A percentile compares a stretch with the other conserved stretches of the same genome.
Evolutionary conservation across 1,140 invertebrate genomes (phyloP).

Genomic region (Aphis gossypii): DNA sequence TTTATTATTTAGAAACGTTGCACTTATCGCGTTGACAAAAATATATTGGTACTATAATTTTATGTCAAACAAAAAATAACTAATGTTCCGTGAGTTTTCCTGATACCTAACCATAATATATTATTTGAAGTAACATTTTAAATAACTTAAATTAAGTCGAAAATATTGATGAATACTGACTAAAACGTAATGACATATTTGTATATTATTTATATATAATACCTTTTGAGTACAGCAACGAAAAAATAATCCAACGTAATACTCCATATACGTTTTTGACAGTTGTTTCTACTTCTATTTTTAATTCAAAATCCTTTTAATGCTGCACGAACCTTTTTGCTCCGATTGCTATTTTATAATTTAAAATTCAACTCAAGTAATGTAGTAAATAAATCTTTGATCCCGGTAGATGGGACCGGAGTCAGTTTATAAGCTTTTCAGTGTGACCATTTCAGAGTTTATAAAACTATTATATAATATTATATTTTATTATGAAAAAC

Average conservation of each 20-base stretch:
- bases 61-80: background rate
- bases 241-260: background rate
- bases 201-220: background rate
- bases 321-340: background rate
- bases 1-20: background rate
- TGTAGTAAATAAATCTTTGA: background rate
- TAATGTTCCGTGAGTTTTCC: background rate
- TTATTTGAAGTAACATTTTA: background rate
- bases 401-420: background rate
- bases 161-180: background rate
- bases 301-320: background rate
- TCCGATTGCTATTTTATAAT: background rate
- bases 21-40: background rate
- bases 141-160: background rate
- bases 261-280: background rate
- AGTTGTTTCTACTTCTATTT: background rate
- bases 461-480: background rate
- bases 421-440: background rate
- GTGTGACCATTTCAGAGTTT: background rate
- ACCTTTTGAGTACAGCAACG: background rate
- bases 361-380: constrained; percentile 21
- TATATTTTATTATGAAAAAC: background rate
- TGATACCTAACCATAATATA: background rate
- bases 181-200: background rate
- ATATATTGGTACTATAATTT: background rate